Conservation (phyloP, 2,113 vertebrate species). For the Rhabdornis inornatus region DNA sequence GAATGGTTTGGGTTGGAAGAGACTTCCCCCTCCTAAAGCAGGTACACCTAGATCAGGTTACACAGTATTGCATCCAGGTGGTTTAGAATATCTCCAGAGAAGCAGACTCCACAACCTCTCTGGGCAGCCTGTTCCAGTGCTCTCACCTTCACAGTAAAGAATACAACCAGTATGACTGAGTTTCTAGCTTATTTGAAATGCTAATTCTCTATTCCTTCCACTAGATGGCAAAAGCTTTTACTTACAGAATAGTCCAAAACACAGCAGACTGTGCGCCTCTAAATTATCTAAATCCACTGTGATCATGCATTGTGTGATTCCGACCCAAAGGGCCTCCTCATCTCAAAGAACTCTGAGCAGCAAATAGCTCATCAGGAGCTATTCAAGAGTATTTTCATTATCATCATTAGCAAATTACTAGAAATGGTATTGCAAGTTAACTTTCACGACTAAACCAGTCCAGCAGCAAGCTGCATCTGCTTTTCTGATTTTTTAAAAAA, state of each 20-base stretch:
- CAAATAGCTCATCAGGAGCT: neutral
- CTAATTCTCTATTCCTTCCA: conserved; percentile 24
- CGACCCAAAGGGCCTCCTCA: neutral
- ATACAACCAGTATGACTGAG: neutral
- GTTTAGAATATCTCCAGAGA: neutral
- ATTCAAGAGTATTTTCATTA: neutral
- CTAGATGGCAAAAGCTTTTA: conserved; percentile 59
- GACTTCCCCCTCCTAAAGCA: neutral
- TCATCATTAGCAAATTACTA: neutral
- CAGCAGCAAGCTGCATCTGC: neutral
- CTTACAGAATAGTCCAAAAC: neutral
- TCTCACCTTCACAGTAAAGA: neutral
- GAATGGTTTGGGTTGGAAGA: neutral
- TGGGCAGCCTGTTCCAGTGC: neutral
- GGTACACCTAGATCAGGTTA: neutral
- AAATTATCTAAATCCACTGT: neutral
- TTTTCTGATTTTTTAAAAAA: neutral
- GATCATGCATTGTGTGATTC: fast-evolving
- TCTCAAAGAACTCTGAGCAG: neutral
- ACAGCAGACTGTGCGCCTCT: neutral
- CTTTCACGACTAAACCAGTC: neutral
- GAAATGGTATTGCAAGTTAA: neutral
- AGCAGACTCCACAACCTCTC: neutral
- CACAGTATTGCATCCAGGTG: neutral
- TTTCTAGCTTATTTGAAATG: neutral